These are phyloP conservation scores for Syndactyla subalaris DNA, from an alignment of 2,797 vertebrate species.

Conservation along the genomic window DNA sequence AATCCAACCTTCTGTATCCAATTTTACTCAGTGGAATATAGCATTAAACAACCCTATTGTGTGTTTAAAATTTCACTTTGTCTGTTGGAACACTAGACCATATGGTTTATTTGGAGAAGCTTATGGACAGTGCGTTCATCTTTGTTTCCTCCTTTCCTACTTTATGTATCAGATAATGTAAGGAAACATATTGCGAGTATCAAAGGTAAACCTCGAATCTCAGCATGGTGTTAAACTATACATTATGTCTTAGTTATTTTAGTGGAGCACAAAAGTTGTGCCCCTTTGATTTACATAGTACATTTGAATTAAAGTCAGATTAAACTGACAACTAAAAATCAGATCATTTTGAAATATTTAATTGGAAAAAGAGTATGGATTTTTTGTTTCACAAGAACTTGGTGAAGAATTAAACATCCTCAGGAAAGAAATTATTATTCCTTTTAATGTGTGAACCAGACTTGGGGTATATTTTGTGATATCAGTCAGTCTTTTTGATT, in stretches of 20 bases:
- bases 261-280: not conserved
- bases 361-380: not conserved
- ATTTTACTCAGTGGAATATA: conserved; percentile 56
- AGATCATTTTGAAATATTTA: not conserved
- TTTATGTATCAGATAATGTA: not conserved
- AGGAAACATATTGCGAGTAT: not conserved
- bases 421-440: not conserved
- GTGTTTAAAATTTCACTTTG: conserved; percentile 57
- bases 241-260: not conserved
- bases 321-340: not conserved
- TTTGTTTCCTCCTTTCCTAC: not conserved
- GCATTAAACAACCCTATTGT: conserved; percentile 39
- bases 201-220: not conserved
- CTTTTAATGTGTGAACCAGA: not conserved
- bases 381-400: not conserved
- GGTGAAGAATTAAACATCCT: not conserved
- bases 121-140: not conserved
- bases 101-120: conserved; percentile 15
- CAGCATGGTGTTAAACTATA: not conserved
- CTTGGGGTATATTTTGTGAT: not conserved
- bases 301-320: not conserved
- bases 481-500: not conserved
- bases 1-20: conserved; percentile 50
- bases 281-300: not conserved
- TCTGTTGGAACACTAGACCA: not conserved